phyloP scores from a whole-genome alignment of 2,113 vertebrate genomes.

The Willisornis vidua region DNA sequence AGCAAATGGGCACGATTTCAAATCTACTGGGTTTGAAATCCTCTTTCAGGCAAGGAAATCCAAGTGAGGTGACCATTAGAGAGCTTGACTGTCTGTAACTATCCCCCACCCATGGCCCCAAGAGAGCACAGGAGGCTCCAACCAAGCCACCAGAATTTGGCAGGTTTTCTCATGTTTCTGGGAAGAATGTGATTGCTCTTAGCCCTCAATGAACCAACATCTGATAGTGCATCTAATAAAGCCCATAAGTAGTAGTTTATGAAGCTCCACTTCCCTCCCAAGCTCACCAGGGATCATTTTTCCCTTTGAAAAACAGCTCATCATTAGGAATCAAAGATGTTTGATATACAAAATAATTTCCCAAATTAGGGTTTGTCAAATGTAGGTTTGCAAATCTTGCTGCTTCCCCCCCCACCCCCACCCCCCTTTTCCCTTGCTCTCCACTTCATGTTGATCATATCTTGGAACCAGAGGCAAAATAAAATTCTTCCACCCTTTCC shows the following conservation, averaged over 20 bases:
- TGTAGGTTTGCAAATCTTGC: conserved; percentile 47
- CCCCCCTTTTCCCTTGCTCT: neutral
- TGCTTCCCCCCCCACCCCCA: no score
- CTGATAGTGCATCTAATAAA: neutral
- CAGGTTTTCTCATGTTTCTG: neutral
- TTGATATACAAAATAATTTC: conserved; percentile 69
- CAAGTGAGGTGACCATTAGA: neutral
- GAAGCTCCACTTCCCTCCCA: conserved; percentile 1
- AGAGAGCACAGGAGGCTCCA: neutral
- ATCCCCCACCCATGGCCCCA: rapidly evolving
- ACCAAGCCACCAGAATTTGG: neutral
- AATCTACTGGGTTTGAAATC: neutral
- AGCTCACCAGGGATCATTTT: conserved; percentile 14
- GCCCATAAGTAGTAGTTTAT: neutral
- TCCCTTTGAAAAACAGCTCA: conserved; percentile 61
- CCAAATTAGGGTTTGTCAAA: conserved; percentile 70
- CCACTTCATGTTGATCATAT: conserved; percentile 48
- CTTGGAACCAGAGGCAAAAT: conserved; percentile 67
- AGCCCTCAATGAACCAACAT: neutral
- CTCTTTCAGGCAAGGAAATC: neutral
- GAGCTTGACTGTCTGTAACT: neutral
- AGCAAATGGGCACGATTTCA: neutral
- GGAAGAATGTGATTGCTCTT: neutral
- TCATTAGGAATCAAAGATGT: conserved; percentile 69
- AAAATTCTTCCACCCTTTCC: conserved; percentile 57